Evolutionary conservation across 2,797 vertebrate genomes (phyloP).

Genomic region (Petrocephalus sullivani): DNA sequence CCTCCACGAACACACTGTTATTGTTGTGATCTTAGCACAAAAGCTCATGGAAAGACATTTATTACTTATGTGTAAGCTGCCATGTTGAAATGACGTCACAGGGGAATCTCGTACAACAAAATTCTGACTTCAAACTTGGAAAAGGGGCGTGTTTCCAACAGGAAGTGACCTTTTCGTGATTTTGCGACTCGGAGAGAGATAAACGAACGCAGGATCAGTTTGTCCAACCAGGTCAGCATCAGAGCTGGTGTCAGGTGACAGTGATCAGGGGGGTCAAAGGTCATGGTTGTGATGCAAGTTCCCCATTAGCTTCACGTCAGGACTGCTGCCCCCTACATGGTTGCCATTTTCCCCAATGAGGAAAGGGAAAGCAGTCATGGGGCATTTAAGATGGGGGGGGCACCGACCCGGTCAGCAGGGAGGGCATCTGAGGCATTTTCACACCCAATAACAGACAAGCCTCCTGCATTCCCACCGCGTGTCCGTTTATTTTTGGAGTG

Average conservation of each 20-base stretch:
- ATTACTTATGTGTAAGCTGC: too few relatives aligned
- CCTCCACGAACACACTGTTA: too few relatives aligned
- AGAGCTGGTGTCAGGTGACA: conserved; percentile 4
- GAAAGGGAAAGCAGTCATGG: background rate
- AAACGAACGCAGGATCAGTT: too few relatives aligned
- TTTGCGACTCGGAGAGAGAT: too few relatives aligned
- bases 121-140: too few relatives aligned
- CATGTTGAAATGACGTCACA: too few relatives aligned
- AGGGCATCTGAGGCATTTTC: conserved; percentile 27
- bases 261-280: background rate
- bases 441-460: conserved; percentile 31
- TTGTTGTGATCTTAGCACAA: too few relatives aligned
- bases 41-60: too few relatives aligned
- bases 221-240: background rate
- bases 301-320: background rate
- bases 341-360: background rate
- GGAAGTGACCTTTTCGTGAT: too few relatives aligned
- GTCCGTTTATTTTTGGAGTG: conserved; percentile 16
- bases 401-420: conserved; percentile 26
- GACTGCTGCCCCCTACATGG: background rate
- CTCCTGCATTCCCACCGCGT: conserved; percentile 10
- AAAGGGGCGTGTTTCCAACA: too few relatives aligned
- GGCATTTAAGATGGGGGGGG: background rate
- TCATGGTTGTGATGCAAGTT: background rate
- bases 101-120: too few relatives aligned